These are phyloP conservation scores for Zaprionus ghesquierei DNA, from an alignment of 1,140 invertebrate genomes.

Conservation along the genomic window DNA sequence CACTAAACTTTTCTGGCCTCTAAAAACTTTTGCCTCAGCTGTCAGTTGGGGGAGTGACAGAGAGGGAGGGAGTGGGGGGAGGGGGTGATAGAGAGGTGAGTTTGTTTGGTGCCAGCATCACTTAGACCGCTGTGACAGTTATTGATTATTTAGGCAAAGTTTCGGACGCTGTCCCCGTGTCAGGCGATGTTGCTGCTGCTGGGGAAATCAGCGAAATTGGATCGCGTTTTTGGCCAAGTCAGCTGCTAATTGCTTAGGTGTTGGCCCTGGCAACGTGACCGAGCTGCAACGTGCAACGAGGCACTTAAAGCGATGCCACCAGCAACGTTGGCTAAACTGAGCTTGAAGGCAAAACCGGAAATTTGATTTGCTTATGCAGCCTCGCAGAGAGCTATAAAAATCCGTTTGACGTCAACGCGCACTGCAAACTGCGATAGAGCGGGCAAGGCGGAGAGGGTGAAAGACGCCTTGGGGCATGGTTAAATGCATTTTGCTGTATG, in stretches of 20 bases:
- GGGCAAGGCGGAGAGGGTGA: neutral
- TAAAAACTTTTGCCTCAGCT: conserved; percentile 31
- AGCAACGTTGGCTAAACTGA: conserved; percentile 17
- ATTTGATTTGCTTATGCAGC: conserved; percentile 61
- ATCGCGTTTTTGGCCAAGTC: conserved; percentile 39
- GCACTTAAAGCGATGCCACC: conserved; percentile 40
- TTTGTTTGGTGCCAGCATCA: conserved; percentile 1
- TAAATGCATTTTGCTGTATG: conserved; percentile 58
- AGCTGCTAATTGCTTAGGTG: conserved; percentile 53
- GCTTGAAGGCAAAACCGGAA: conserved; percentile 42
- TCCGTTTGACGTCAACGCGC: conserved; percentile 42
- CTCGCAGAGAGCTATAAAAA: conserved; percentile 30
- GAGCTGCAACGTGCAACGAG: neutral
- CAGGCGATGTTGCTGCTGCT: conserved; percentile 14
- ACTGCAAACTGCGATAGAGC: neutral
- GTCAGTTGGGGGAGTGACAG: neutral
- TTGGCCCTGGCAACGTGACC: conserved; percentile 38
- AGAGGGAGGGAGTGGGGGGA: too few relatives aligned
- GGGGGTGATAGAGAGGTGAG: neutral
- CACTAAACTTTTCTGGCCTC: conserved; percentile 43
- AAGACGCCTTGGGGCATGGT: neutral
- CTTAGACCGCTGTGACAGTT: conserved; percentile 60
- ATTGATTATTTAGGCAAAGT: conserved; percentile 64
- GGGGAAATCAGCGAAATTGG: conserved; percentile 68
- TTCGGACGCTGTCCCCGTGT: conserved; percentile 4